Conservation (phyloP, 2,797 vertebrate genomes). For the Muraenolepis orangiensis region DNA sequence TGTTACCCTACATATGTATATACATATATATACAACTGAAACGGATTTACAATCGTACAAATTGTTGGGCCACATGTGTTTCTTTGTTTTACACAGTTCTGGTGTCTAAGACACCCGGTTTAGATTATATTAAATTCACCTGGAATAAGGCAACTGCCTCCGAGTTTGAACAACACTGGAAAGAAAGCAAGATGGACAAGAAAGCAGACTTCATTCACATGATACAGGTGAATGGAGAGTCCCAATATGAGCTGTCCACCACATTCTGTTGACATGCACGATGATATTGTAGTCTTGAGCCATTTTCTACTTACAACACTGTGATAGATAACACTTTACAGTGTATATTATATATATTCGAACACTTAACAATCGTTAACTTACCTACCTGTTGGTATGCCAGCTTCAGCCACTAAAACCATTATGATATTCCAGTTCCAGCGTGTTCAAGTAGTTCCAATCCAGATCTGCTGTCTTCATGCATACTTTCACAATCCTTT, state of each 20-base stretch:
- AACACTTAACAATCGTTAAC: too few species aligned
- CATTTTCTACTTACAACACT: background rate
- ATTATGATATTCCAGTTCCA: background rate
- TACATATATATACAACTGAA: background rate
- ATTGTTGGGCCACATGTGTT: background rate
- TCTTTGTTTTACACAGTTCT: slow-evolving; percentile 49
- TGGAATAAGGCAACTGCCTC: slow-evolving; percentile 86
- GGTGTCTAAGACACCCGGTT: slow-evolving; percentile 75
- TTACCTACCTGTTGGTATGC: background rate
- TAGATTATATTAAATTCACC: slow-evolving; percentile 80
- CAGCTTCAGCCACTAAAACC: background rate
- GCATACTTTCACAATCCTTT: background rate
- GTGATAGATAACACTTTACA: background rate
- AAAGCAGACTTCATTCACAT: slow-evolving; percentile 94
- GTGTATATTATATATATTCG: background rate
- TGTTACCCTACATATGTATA: too few species aligned
- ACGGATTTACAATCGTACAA: background rate
- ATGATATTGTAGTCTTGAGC: background rate
- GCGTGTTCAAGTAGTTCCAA: background rate
- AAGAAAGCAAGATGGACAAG: slow-evolving; percentile 67
- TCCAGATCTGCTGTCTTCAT: background rate
- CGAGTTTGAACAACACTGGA: slow-evolving; percentile 83
- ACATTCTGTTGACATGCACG: background rate
- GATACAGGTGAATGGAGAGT: slow-evolving; percentile 80
- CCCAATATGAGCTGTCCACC: background rate